Conservation (phyloP, 2,888 invertebrate species). For the Pegoplata infirma region DNA sequence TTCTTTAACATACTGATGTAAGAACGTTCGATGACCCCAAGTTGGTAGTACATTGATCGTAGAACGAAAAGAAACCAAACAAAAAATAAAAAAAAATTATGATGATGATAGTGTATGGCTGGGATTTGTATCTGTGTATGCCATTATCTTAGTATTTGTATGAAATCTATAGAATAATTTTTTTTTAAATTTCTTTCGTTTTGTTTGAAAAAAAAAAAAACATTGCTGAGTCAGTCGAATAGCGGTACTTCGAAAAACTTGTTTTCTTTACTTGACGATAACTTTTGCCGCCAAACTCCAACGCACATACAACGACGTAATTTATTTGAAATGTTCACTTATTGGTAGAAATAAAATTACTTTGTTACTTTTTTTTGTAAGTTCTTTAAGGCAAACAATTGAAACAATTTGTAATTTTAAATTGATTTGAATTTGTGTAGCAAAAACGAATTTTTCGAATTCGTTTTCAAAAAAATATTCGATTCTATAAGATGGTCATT, state of each 20-base stretch:
- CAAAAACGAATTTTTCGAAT: too few species aligned
- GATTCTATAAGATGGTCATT: too few species aligned
- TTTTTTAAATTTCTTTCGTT: slow-evolving; percentile 53
- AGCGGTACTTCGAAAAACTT: slow-evolving; percentile 67
- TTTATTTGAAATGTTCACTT: too few species aligned
- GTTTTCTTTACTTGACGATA: slow-evolving; percentile 67
- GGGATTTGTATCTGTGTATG: slow-evolving; percentile 53
- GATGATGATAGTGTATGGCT: slow-evolving; percentile 37
- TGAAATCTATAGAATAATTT: slow-evolving; percentile 44
- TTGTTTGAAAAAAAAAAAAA: too few species aligned
- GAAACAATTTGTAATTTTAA: too few species aligned
- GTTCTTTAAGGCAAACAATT: background rate
- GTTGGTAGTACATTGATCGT: slow-evolving; percentile 62
- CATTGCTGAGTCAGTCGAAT: slow-evolving; percentile 64
- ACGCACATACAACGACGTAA: slow-evolving; percentile 60
- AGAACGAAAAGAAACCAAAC: slow-evolving; percentile 41
- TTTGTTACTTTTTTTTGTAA: slow-evolving; percentile 29
- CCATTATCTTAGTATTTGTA: slow-evolving; percentile 4
- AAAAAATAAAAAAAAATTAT: slow-evolving; percentile 50
- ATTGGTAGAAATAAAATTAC: slow-evolving; percentile 13
- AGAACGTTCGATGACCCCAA: slow-evolving; percentile 76
- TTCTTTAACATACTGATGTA: slow-evolving; percentile 71
- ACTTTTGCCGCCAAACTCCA: slow-evolving; percentile 63
- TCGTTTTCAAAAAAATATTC: too few species aligned
- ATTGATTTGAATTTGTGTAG: too few species aligned